Percentiles rank a stretch among this genome's conserved stretches.
Conservation (phyloP, 2,113 vertebrate genomes). For the Dipodomys ordii region DNA sequence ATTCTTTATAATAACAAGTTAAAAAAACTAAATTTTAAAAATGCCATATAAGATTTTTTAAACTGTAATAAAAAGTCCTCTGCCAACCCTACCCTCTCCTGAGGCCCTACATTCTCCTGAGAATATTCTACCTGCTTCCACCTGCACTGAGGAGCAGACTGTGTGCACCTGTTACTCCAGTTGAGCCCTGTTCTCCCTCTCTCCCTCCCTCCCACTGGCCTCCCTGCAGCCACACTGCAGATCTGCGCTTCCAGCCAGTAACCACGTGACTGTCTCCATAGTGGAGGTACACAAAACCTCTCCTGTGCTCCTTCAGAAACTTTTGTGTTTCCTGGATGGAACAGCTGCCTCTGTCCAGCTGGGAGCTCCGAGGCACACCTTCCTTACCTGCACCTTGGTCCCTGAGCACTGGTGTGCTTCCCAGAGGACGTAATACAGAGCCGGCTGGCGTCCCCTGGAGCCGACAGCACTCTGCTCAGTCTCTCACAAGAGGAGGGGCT, state of each 20-base stretch:
- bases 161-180: fast-evolving
- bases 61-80: neutral
- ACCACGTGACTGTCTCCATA: neutral
- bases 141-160: too few relatives aligned
- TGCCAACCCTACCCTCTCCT: neutral
- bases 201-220: too few relatives aligned
- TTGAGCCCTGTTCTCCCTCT: too few relatives aligned
- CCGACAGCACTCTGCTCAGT: neutral
- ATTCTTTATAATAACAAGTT: too few relatives aligned
- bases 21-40: neutral
- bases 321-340: neutral
- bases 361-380: too few relatives aligned
- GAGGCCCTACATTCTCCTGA: neutral
- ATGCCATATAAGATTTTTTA: neutral
- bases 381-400: neutral
- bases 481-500: neutral
- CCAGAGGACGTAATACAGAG: too few relatives aligned
- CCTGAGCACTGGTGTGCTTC: too few relatives aligned
- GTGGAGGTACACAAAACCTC: neutral
- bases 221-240: too few relatives aligned
- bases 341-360: too few relatives aligned
- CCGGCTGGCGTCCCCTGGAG: neutral
- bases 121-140: too few relatives aligned
- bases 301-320: neutral
- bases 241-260: too few relatives aligned